Percentiles rank a stretch among this genome's conserved stretches.
These are phyloP conservation scores for Eupithecia subfuscata DNA, from an alignment of 2,888 invertebrate species.

Conservation along the genomic window DNA sequence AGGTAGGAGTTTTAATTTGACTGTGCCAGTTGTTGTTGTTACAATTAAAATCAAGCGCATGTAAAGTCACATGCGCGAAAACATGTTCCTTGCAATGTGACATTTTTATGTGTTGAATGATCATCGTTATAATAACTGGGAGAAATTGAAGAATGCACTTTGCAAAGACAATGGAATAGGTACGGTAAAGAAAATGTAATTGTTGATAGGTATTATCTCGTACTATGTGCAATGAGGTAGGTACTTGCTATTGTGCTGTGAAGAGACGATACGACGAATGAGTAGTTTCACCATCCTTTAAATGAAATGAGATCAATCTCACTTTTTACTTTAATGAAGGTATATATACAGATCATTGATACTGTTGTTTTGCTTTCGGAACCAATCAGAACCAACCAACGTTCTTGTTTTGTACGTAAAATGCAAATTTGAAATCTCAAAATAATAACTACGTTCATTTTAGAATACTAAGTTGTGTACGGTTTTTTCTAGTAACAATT, in stretches of 20 bases:
- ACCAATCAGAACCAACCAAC: neutral
- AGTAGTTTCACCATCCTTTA: neutral
- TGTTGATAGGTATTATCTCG: neutral
- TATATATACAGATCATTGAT: neutral
- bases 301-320: neutral
- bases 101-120: slow-evolving; percentile 39
- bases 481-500: neutral
- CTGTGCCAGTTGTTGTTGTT: slow-evolving; percentile 42
- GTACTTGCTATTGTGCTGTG: neutral
- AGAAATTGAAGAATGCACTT: slow-evolving; percentile 28
- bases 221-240: neutral
- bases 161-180: slow-evolving; percentile 19
- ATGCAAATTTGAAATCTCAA: neutral
- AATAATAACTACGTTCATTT: neutral
- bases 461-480: no score
- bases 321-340: neutral
- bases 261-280: neutral
- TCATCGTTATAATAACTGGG: slow-evolving; percentile 25
- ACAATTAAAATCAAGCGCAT: slow-evolving; percentile 42
- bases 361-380: neutral
- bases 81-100: slow-evolving; percentile 54
- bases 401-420: neutral
- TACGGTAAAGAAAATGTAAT: slow-evolving; percentile 10
- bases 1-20: slow-evolving; percentile 9
- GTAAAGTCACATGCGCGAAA: slow-evolving; percentile 34